Conservation (phyloP, 2,113 vertebrate genomes). For the Rhombomys opimus region DNA sequence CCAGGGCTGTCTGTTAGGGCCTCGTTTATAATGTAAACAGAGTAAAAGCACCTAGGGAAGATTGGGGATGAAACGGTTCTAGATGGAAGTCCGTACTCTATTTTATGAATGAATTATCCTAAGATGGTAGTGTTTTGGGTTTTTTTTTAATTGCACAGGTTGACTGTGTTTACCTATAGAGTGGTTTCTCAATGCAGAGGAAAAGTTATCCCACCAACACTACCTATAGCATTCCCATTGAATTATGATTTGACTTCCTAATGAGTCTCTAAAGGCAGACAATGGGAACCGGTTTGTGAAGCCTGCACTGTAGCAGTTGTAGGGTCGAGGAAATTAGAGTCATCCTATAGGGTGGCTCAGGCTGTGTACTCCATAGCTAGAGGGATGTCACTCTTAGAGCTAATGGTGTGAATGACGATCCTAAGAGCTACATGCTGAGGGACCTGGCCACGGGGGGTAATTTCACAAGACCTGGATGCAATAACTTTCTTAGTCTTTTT, state of each 20-base stretch:
- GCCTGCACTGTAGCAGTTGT: too few species aligned
- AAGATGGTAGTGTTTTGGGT: background rate
- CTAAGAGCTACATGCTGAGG: background rate
- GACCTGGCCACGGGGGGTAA: background rate
- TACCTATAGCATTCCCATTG: background rate
- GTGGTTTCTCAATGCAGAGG: conserved; percentile 33
- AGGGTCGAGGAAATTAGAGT: background rate
- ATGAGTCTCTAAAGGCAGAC: background rate
- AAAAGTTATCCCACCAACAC: background rate
- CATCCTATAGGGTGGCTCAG: background rate
- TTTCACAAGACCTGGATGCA: background rate
- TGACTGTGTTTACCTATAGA: background rate
- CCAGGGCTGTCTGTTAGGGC: background rate
- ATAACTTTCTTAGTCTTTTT: background rate
- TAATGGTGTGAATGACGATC: background rate
- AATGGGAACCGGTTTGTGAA: background rate
- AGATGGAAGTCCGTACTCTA: conserved; percentile 23
- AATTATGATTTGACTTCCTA: conserved; percentile 29
- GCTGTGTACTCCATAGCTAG: background rate
- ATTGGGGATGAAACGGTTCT: conserved; percentile 3
- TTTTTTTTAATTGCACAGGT: background rate
- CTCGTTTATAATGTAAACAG: background rate
- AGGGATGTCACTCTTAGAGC: background rate
- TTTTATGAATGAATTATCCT: conserved; percentile 20
- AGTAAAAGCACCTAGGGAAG: conserved; percentile 8